These are phyloP conservation scores for Carettochelys insculpta DNA, from an alignment of 2,113 vertebrate species.

Conservation along the genomic window DNA sequence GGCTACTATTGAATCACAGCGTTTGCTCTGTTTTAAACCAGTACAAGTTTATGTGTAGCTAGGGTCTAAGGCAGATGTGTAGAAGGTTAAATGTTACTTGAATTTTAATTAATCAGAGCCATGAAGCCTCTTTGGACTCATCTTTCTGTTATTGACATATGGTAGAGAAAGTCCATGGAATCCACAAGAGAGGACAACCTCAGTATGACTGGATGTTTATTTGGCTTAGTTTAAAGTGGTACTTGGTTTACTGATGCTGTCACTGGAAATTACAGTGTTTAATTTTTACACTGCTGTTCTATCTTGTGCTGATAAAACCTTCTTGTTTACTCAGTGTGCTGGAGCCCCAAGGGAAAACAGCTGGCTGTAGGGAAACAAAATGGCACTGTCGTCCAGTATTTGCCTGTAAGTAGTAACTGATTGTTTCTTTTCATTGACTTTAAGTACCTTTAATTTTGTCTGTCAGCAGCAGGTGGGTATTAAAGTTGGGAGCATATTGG, in stretches of 20 bases:
- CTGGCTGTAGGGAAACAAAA: slow-evolving; percentile 92
- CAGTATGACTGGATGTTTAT: neutral
- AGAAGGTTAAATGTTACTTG: neutral
- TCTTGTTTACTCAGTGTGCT: slow-evolving; percentile 84
- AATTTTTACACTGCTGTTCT: neutral
- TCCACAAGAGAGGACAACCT: neutral
- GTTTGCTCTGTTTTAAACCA: neutral
- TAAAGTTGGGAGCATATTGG: rapidly evolving
- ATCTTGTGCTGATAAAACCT: neutral
- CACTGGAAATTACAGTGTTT: neutral
- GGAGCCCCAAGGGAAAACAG: slow-evolving; percentile 98
- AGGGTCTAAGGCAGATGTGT: neutral
- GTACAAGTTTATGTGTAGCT: neutral
- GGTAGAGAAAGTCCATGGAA: neutral
- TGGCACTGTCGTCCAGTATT: slow-evolving; percentile 91
- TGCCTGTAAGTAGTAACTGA: slow-evolving; percentile 85
- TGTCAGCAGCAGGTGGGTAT: neutral
- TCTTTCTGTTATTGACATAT: neutral
- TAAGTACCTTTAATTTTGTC: neutral
- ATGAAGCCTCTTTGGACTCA: neutral
- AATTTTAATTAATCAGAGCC: neutral
- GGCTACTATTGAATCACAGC: neutral
- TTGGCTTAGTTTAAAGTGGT: rapidly evolving
- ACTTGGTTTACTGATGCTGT: neutral
- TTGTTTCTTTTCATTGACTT: neutral